Evolutionary conservation across 2,797 vertebrate genomes (phyloP).

Genomic region (Morelia viridis): DNA sequence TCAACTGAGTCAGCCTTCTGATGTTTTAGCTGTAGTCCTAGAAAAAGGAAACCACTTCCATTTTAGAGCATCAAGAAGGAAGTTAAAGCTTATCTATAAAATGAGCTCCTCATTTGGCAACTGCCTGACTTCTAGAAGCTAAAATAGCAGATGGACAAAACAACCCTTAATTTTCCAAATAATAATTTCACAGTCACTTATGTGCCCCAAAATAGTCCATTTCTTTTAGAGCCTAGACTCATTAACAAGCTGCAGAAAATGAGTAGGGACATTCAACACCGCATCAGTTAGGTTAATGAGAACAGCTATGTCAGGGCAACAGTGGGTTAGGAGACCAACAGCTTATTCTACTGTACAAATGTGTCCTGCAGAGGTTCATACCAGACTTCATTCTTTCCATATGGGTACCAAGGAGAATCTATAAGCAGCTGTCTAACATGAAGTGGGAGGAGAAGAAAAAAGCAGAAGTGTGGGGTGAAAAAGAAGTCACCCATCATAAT

Average conservation of each 20-base stretch:
- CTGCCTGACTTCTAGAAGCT: background rate
- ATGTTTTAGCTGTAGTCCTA: background rate
- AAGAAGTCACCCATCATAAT: background rate
- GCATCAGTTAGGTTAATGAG: constrained; percentile 56
- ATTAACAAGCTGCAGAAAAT: background rate
- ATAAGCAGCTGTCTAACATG: constrained; percentile 46
- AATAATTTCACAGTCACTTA: background rate
- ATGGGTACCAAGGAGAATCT: constrained; percentile 43
- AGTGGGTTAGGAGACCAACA: constrained; percentile 44
- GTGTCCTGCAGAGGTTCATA: constrained; percentile 43
- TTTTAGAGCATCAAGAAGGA: background rate
- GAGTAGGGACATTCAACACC: background rate
- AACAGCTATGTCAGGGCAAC: constrained; percentile 54
- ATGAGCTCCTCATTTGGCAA: background rate
- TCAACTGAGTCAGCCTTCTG: no score
- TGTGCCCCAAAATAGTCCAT: background rate
- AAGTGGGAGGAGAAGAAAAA: background rate
- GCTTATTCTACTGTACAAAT: constrained; percentile 21
- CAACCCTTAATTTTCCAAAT: background rate
- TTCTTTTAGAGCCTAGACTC: background rate
- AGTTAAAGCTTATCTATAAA: background rate
- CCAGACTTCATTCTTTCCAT: constrained; percentile 52
- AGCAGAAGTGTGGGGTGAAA: background rate
- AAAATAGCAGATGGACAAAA: background rate
- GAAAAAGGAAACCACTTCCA: background rate